phyloP scores from a whole-genome alignment of 2,888 invertebrate genomes.

The Laothoe populi region DNA sequence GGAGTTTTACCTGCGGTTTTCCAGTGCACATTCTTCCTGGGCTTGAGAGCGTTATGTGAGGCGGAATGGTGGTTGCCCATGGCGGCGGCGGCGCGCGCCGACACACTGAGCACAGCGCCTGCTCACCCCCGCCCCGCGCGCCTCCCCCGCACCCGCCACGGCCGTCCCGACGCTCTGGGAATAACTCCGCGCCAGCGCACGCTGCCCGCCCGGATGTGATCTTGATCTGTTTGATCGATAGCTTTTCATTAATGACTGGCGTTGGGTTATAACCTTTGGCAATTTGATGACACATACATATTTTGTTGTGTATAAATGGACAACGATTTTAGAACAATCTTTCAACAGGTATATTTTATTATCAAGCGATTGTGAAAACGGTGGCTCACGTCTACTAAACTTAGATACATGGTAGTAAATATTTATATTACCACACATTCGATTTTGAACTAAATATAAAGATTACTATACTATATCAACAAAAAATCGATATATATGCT shows the following conservation, averaged over 20 bases:
- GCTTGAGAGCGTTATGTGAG: constrained; percentile 79
- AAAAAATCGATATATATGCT: too few relatives aligned
- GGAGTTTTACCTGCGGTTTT: constrained; percentile 90
- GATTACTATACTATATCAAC: too few relatives aligned
- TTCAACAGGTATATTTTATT: background rate
- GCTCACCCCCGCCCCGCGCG: constrained; percentile 54
- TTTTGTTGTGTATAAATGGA: background rate
- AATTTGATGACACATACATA: constrained; percentile 25
- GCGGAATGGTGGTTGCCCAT: constrained; percentile 83
- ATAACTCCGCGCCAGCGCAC: constrained; percentile 63
- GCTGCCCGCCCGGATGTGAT: constrained; percentile 65
- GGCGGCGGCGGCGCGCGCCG: constrained; percentile 81
- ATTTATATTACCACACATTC: too few relatives aligned
- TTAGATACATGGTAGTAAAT: too few relatives aligned
- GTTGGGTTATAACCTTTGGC: constrained; percentile 40
- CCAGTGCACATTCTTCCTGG: constrained; percentile 92
- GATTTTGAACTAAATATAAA: too few relatives aligned
- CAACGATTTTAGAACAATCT: background rate
- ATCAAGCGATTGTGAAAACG: background rate
- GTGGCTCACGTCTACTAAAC: too few relatives aligned
- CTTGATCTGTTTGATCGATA: constrained; percentile 72
- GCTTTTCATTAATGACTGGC: constrained; percentile 39
- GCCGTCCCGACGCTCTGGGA: constrained; percentile 59
- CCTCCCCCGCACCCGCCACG: constrained; percentile 43
- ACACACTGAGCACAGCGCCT: constrained; percentile 70